Evolutionary conservation across 2,797 vertebrate genomes (phyloP), one percentile per base, ranked within the genome.

Genomic region (Sitta carolinensis): DNA sequence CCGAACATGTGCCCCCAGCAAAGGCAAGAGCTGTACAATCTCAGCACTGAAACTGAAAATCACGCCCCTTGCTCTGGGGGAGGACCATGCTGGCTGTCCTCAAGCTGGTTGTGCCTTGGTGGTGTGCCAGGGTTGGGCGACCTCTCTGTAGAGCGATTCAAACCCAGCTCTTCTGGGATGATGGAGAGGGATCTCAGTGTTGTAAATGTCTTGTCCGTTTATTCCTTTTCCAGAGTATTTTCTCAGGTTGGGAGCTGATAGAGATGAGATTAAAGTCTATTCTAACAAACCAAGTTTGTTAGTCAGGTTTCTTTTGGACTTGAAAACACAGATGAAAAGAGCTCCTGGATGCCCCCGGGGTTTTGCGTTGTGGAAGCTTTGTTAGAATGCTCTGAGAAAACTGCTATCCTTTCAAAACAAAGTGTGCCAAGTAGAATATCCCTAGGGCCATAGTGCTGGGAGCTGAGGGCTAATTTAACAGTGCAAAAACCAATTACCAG

Each of bases 381-480:
- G 30, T 83, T 80, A 69, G 82, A 85, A 91, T 78, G 23, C 55
- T 75, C 69, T 5, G 27, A 58, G 51, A 34, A 62, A 84, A 75
- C 51, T 5, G 0, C 2, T 42, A 18, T 45, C 26, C 32, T 82
- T 69, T 74, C 80, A 66, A 75, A 81, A 69, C 62, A 72, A 83
- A 87, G 5, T 48, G 34, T 58, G 32, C 12, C 80, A 75, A 78
- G 42, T 7, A 27, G 47, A 81, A 43, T 10, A 80, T 43, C 58
- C 47, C 32, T 48, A 21, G 16, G 14, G n/a, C 27, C 30, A 23
- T 16, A 0, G 0, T 4, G 9, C 62, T 72, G 73, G 66, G 57
- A 66, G 34, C n/a, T 74, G 72, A 34, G 29, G 47, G 54, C 61
- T 89, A 54, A 86, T 85, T 94, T 81, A 90, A 90, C 8, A 62